A percentile compares a stretch with the other conserved stretches of the same genome.
phyloP scores from a whole-genome alignment of 2,113 vertebrate genomes.

The Daubentonia madagascariensis region DNA sequence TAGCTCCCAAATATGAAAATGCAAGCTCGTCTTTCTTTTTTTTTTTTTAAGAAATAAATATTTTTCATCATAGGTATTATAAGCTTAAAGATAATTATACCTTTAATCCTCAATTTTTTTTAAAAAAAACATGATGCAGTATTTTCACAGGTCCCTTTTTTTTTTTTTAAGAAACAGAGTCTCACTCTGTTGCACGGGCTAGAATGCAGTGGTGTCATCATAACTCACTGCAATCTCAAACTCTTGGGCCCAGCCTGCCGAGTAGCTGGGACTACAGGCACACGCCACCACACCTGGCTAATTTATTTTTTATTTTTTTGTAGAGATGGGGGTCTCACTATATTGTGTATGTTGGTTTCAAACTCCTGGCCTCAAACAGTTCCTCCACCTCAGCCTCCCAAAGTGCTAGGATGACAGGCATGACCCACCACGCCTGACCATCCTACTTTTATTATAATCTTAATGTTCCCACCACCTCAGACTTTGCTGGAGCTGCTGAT shows the following conservation, averaged over 20 bases:
- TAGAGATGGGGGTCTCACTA: too few relatives aligned
- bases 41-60: neutral
- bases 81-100: neutral
- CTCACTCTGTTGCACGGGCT: neutral
- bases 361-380: too few relatives aligned
- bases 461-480: neutral
- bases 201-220: too few relatives aligned
- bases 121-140: neutral
- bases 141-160: neutral
- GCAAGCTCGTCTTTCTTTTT: neutral
- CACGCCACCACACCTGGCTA: too few relatives aligned
- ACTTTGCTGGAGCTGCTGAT: neutral
- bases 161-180: neutral
- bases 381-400: too few relatives aligned
- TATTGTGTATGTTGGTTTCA: too few relatives aligned
- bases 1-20: neutral
- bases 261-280: too few relatives aligned
- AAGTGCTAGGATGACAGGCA: too few relatives aligned
- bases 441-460: neutral
- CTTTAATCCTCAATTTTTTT: neutral
- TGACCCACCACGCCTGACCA: too few relatives aligned
- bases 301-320: too few relatives aligned
- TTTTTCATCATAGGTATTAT: neutral
- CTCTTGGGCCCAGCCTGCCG: too few relatives aligned
- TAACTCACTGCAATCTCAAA: too few relatives aligned